Evolutionary conservation across 2,113 vertebrate genomes (phyloP), one percentile per base, ranked within the genome.

Genomic region (Lota lota): DNA sequence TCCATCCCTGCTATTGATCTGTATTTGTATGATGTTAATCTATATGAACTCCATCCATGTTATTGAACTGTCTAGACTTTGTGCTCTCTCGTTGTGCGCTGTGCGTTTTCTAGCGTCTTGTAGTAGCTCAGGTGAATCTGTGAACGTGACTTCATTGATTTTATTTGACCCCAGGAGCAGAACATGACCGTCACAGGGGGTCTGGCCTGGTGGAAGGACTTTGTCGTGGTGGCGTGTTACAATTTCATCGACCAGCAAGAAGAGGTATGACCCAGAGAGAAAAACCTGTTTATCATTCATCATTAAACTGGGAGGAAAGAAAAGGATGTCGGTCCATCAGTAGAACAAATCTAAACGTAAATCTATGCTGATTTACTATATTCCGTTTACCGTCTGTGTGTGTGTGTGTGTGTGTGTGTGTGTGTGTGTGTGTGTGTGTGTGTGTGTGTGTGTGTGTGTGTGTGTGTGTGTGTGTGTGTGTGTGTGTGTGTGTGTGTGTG

Each of bases 181-280:
- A 99, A 94, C 88, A 97, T 99, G 96, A 92, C 91, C 0, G 95
- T 99, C 77, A 99, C 96, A 2, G 97, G 97, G 70, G 97, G 97
- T 65, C 91, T 99, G 76, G 94, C 95, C 1, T 99, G 97, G 96
- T 98, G 97, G 97, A 95, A 95, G 54, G 95, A 98, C 82, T 99
- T 96, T 85, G 94, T 98, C 76, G 95, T 99, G 73, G 91, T 97
- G 83, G 95, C 96, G 21, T 99, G 97, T 93, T 99, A 97, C 77
- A 99, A 97, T 82, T 92, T 95, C 83, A 95, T 88, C 75, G 96
- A 98, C 80, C 95, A 77, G 70, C 96, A 98, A 81, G 96, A 99
- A 87, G 96, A 99, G 94, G 97, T 97, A 82, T 89, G 40, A 12
- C 40, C 40, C 40, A 14, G 40, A 14, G 10, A 12, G 40, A 47